phyloP scores from a whole-genome alignment of 2,797 vertebrate species.

The Pangasius krempfi region DNA sequence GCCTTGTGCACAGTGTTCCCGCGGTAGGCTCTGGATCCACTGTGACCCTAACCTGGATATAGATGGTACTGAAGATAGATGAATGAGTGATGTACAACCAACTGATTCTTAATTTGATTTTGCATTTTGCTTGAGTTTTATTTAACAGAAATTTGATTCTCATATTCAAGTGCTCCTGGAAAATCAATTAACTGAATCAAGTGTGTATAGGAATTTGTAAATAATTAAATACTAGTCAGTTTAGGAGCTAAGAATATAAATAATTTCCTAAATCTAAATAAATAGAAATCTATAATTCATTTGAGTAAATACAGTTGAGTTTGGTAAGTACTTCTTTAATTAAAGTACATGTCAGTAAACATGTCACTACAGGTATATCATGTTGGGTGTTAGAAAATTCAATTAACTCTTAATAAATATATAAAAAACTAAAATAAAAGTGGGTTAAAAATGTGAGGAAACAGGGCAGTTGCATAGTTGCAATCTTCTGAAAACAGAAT shows the following conservation, averaged over 20 bases:
- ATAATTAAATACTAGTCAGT: neutral
- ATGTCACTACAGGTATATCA: neutral
- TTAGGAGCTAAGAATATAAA: neutral
- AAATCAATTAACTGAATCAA: neutral
- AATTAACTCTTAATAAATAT: neutral
- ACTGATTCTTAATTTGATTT: neutral
- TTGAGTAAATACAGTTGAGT: neutral
- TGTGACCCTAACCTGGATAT: neutral
- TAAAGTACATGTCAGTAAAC: neutral
- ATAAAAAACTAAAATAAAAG: neutral
- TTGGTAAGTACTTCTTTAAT: neutral
- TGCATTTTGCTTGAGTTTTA: neutral
- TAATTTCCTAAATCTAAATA: neutral
- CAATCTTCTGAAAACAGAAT: neutral
- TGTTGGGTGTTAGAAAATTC: neutral
- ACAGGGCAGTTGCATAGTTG: neutral
- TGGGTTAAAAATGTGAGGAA: neutral
- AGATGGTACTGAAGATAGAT: neutral
- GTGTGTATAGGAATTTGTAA: no score
- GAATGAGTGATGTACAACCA: neutral
- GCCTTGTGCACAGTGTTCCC: neutral
- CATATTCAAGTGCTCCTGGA: neutral
- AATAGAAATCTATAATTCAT: neutral
- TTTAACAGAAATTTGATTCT: neutral
- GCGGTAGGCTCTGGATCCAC: neutral